Percentiles rank a stretch among this genome's conserved stretches.
phyloP scores from a whole-genome alignment of 1,140 invertebrate genomes.

The Bradysia coprophila region DNA sequence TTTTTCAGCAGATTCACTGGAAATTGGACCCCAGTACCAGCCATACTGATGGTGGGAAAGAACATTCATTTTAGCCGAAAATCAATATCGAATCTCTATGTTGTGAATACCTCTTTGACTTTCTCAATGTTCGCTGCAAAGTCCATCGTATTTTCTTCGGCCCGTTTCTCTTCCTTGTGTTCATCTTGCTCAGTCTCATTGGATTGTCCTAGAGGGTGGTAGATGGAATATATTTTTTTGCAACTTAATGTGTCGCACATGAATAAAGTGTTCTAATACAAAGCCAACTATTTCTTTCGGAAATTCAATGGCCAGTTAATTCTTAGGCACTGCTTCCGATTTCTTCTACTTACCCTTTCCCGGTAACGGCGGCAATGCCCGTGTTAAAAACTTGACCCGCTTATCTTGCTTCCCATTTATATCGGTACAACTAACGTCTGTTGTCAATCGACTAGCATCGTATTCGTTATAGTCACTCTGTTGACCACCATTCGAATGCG shows the following conservation, averaged over 20 bases:
- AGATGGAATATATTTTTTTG: too few species aligned
- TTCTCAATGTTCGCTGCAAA: slow-evolving; percentile 84
- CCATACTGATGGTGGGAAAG: slow-evolving; percentile 52
- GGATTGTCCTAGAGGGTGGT: too few species aligned
- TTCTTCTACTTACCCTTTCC: slow-evolving; percentile 13
- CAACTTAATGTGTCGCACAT: too few species aligned
- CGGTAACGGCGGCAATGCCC: slow-evolving; percentile 66
- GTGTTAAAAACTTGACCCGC: slow-evolving; percentile 30
- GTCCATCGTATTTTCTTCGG: slow-evolving; percentile 32
- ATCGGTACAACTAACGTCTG: neutral
- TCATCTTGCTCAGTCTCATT: too few species aligned
- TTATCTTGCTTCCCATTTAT: slow-evolving; percentile 22
- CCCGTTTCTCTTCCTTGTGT: slow-evolving; percentile 12
- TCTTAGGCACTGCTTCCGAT: too few species aligned
- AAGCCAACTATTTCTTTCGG: too few species aligned
- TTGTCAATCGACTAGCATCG: neutral
- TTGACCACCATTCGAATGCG: slow-evolving; percentile 15
- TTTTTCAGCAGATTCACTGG: slow-evolving; percentile 84
- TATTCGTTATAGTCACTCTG: neutral
- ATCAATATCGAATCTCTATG: neutral
- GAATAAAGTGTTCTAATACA: too few species aligned
- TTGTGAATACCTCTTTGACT: slow-evolving; percentile 65
- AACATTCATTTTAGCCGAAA: slow-evolving; percentile 5
- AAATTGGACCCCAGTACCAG: slow-evolving; percentile 97
- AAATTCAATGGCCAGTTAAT: too few species aligned